These are phyloP conservation scores for Cephus runcator DNA, from an alignment of 2,888 invertebrate genomes.

Conservation along the genomic window DNA sequence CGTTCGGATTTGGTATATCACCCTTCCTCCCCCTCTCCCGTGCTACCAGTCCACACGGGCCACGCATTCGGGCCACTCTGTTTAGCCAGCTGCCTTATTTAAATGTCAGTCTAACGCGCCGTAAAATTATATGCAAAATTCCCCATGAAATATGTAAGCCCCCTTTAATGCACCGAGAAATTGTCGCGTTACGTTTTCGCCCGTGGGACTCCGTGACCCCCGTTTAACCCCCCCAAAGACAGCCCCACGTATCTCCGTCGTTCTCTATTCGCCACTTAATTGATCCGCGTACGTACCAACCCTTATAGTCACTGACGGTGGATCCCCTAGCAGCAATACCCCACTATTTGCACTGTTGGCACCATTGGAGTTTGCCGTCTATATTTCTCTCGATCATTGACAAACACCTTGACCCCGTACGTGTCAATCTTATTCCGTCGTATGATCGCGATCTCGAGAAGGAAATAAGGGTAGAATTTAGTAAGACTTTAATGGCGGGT, in stretches of 20 bases:
- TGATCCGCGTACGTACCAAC: background rate
- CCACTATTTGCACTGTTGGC: background rate
- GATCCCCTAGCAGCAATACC: background rate
- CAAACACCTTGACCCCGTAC: background rate
- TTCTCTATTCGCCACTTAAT: background rate
- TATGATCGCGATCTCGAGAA: background rate
- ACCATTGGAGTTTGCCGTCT: background rate
- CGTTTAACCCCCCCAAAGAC: background rate
- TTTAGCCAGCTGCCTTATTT: slow-evolving; percentile 65
- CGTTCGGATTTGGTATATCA: slow-evolving; percentile 32
- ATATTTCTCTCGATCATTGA: background rate
- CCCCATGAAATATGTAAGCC: slow-evolving; percentile 62
- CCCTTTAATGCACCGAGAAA: slow-evolving; percentile 63
- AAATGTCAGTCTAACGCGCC: slow-evolving; percentile 63
- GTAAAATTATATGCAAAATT: slow-evolving; percentile 66
- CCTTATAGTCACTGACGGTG: background rate
- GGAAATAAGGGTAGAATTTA: background rate
- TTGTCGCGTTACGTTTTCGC: slow-evolving; percentile 47
- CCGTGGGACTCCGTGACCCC: background rate
- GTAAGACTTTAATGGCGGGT: background rate
- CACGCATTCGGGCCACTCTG: slow-evolving; percentile 37
- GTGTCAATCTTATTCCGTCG: background rate
- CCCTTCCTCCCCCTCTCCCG: too few species aligned
- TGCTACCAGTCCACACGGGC: slow-evolving; percentile 28
- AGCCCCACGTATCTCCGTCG: background rate